Evolutionary conservation across 2,888 invertebrate genomes (phyloP), one percentile per base, ranked within the genome.

Genomic region (Cheilosia vulpina): DNA sequence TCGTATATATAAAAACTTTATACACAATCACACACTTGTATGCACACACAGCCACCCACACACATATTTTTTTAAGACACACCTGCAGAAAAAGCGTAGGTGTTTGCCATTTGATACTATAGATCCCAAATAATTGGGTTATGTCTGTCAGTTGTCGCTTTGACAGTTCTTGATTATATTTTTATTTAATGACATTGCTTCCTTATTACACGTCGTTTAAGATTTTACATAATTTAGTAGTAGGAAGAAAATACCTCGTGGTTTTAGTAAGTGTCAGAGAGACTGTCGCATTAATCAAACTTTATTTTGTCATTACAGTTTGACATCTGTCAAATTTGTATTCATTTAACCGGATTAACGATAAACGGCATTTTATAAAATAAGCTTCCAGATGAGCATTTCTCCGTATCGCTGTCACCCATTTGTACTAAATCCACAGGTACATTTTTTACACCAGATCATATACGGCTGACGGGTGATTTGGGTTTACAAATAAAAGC

Each of bases 81-180:
- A 85, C 85, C 85, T 85, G 85, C 76, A 58, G 11, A 69, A 65
- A 43, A 24, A 34, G 57, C 50, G 85, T 85, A 72, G 85, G 85
- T 81, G 81, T 45, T 71, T 72, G 85, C 80, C 50, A 85, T 81
- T 85, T 58, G 85, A 85, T 85, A 85, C 66, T 31, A 9, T 65
- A 80, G 60, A 41, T 57, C 60, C 57, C 38, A n/a, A 52, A 17
- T 50, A 85, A 81, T 76, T 85, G 66, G 85, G 85, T 72, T 81
- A 68, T 17, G 52, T 2, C n/a, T 75, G 75, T 71, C 65, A 77
- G 15, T 60, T 62, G 50, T 21, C 50, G 21, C 7, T 50, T 52
- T 21, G 47, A 47, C 47, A 19, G 47, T 47, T 47, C 19, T 47
- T 47, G 9, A 47, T 17, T 17, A 9, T 9, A 19, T 19, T 47